Base-by-base conservation (phyloP, 1,140 invertebrate genomes). In the Tetramorium alpestre region DNA sequence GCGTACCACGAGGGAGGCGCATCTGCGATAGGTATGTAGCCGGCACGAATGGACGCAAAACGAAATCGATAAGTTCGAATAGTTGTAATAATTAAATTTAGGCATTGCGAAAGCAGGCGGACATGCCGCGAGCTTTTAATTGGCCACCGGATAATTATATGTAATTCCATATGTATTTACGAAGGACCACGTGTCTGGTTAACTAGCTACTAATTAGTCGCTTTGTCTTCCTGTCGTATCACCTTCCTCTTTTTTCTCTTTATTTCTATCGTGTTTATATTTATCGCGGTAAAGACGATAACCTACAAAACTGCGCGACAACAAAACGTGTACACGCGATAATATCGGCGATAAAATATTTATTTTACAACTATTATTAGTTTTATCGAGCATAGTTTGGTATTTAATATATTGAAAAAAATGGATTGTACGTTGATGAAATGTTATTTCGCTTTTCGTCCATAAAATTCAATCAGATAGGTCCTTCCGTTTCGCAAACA, bases 301-400 rank as follows among this genome's bases (percentile, higher is more conserved):
- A 65, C 6, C 8, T 77, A 41, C 56, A 47, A 47, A 77, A 62
- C 25, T 47, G 56, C 41, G 10, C 41, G 22, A 62, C 38, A 38
- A 16, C 22, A 28, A 60, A 60, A 62, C 11, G 11, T 41, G n/a
- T 33, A n/a, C 70, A 51, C 56, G 56, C 41, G 7, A 22, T 22
- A 22, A 22, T 22, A 54, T 60, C 73, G 10, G 16, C n/a, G 18
- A 47, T 77, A 44, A 77, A 77, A 76, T 18, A 76, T 76, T 76
- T 60, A 47, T 76, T 76, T 76, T 76, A 25, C 22, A 18, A n/a
- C 16, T 77, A 62, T 77, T 77, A 77, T 77, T 77, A 62, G 22
- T 62, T 77, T 77, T 76, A 60, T 60, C 56, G 54, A 60, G 10
- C 10, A 33, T n/a, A 56, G 38, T 81, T 51, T 8, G 44, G 44